Percentiles rank a stretch among this genome's conserved stretches.
phyloP scores from a whole-genome alignment of 1,140 invertebrate species.

The Brachystomella parvula region DNA sequence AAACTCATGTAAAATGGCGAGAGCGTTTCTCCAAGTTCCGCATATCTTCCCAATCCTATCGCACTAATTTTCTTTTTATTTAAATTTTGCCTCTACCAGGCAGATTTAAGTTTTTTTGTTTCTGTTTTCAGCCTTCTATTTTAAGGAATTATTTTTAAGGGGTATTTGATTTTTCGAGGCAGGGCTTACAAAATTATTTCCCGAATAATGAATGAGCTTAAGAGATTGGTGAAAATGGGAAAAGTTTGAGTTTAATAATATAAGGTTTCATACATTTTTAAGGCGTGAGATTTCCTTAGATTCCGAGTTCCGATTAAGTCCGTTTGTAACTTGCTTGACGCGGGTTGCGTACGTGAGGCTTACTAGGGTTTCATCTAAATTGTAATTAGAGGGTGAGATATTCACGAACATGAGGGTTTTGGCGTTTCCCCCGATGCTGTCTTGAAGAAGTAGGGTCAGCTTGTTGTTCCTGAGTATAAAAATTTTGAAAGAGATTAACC shows the following conservation, averaged over 20 bases:
- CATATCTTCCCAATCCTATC: no score
- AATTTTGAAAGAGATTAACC: no score
- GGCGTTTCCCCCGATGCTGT: slow-evolving; percentile 51
- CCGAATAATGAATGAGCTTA: no score
- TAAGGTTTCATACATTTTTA: slow-evolving; percentile 41
- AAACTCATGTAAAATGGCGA: no score
- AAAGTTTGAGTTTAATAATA: not conserved
- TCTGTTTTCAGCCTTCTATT: no score
- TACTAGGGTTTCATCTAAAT: slow-evolving; percentile 37
- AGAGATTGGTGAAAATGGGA: not conserved
- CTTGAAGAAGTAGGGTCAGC: slow-evolving; percentile 51
- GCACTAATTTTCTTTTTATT: no score
- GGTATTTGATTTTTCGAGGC: no score
- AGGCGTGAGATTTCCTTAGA: slow-evolving; percentile 48
- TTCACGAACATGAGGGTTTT: slow-evolving; percentile 55
- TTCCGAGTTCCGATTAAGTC: slow-evolving; percentile 47
- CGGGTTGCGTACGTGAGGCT: slow-evolving; percentile 47
- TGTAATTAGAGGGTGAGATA: slow-evolving; percentile 48
- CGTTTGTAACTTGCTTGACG: slow-evolving; percentile 50
- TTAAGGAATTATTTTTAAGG: no score
- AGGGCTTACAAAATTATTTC: no score
- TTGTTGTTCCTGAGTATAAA: slow-evolving; percentile 51
- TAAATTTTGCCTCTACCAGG: no score
- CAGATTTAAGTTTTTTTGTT: no score
- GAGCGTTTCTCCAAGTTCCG: no score